Evolutionary conservation across 2,113 vertebrate species (phyloP), one percentile per base, ranked within the genome.

Genomic region (Ictidomys tridecemlineatus): DNA sequence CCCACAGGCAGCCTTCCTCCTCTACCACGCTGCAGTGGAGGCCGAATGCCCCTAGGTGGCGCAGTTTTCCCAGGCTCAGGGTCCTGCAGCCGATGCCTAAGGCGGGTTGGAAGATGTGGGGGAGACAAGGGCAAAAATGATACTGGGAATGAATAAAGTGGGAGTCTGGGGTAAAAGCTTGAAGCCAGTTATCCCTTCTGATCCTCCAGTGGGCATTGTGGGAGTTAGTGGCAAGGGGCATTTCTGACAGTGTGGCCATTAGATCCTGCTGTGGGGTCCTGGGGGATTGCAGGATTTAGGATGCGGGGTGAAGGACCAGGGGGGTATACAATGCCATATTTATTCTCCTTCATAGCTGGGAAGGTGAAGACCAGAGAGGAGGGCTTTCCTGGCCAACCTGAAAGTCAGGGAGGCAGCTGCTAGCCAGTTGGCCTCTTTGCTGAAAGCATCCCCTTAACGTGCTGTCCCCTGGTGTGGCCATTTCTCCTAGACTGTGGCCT

Each of bases 31-130:
- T 95, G 92, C 87, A 95, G 76, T 85, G 90, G 58, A 51, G 51
- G 34, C 87, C 5, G 2, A 34, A 1, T 51, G 76, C 83, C 97
- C 42, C 93, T 97, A 97, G 97, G 90, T 97, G 97, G 97, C 51
- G 61, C 79, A 87, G 93, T 32, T 80, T 93, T 95, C 90, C 93
- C 32, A 97, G 87, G 72, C 76, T 94, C 92, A 86, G 22, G 18
- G 26, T 16, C 48, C 2, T 6, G 72, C 42, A 24, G 58, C 65
- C 22, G 86, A 39, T 13, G 45, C 48, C 76, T 13, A 72, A 70
- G 9, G 1, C 16, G 39, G 53, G 53, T 58, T 34, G 32, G 79
- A 86, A 73, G 76, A 78, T 93, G 45, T 79, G 24, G 76, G 93
- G 74, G n/a, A 73, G 61, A n/a, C 2, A 0, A 39, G 69, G 42